A percentile compares a stretch with the other conserved stretches of the same genome.
phyloP scores from a whole-genome alignment of 1,140 invertebrate genomes.

The Penaeus chinensis region DNA sequence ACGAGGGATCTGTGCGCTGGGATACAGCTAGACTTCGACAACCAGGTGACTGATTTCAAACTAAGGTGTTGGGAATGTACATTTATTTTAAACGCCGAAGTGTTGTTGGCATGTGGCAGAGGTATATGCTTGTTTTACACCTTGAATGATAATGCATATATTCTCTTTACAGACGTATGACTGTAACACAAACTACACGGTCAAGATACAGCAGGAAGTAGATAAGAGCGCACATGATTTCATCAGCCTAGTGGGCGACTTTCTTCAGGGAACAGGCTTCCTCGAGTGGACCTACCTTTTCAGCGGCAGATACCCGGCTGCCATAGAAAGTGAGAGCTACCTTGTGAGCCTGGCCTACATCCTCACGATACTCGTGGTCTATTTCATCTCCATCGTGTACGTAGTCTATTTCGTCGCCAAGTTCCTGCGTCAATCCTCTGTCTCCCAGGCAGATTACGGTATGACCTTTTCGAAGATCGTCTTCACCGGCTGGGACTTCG shows the following conservation, averaged over 20 bases:
- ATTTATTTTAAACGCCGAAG: no score
- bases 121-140: background rate
- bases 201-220: background rate
- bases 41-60: no score
- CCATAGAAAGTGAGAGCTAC: slow-evolving; percentile 70
- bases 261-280: slow-evolving; percentile 79
- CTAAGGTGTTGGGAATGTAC: no score
- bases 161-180: background rate
- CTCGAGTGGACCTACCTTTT: slow-evolving; percentile 82
- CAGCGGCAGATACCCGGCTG: slow-evolving; percentile 80
- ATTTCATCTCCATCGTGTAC: slow-evolving; percentile 75
- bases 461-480: slow-evolving; percentile 79
- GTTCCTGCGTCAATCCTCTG: slow-evolving; percentile 28
- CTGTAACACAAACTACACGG: slow-evolving; percentile 37
- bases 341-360: slow-evolving; percentile 83
- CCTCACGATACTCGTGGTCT: slow-evolving; percentile 74
- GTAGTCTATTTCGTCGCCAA: slow-evolving; percentile 41
- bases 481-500: slow-evolving; percentile 89
- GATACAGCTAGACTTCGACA: no score
- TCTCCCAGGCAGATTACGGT: background rate
- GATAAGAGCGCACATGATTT: background rate
- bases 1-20: background rate
- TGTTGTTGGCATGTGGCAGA: no score
- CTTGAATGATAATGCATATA: background rate
- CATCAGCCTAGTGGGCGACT: slow-evolving; percentile 66